These are phyloP conservation scores for Ormyrus pomaceus DNA, from an alignment of 2,888 invertebrate species.

Conservation along the genomic window DNA sequence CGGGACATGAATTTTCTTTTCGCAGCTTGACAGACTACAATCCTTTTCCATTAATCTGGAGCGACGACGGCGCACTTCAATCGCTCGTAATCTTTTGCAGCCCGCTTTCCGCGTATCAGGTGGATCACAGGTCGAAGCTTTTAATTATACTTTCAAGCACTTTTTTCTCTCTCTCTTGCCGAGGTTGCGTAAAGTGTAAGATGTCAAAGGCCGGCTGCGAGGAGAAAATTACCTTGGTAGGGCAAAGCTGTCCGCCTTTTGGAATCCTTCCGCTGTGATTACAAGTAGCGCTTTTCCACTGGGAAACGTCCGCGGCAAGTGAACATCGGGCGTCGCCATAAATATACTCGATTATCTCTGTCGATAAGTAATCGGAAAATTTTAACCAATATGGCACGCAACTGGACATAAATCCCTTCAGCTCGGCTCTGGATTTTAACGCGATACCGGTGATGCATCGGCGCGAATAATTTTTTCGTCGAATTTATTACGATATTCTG, in stretches of 20 bases:
- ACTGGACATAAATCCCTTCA: conserved; percentile 40
- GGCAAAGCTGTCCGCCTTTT: background rate
- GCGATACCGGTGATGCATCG: conserved; percentile 23
- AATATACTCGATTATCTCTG: conserved; percentile 45
- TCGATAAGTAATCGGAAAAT: conserved; percentile 49
- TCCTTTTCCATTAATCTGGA: too few relatives aligned
- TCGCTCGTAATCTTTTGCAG: background rate
- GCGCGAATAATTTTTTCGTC: conserved; percentile 17
- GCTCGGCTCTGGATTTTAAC: background rate
- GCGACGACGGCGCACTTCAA: too few relatives aligned
- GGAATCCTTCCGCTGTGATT: background rate
- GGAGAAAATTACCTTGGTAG: conserved; percentile 15
- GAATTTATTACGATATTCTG: conserved; percentile 24
- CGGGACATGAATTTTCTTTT: too few relatives aligned
- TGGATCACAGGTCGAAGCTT: conserved; percentile 42
- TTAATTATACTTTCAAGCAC: conserved; percentile 45
- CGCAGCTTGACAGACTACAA: too few relatives aligned
- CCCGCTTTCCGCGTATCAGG: conserved; percentile 15
- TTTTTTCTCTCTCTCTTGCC: background rate
- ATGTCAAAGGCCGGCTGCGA: conserved; percentile 14
- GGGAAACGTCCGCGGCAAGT: background rate
- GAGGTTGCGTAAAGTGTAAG: background rate
- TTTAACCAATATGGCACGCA: conserved; percentile 6
- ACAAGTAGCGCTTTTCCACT: background rate
- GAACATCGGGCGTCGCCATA: conserved; percentile 1